Base-by-base conservation (phyloP, 2,888 invertebrate genomes). In the Nudaria mundana region DNA sequence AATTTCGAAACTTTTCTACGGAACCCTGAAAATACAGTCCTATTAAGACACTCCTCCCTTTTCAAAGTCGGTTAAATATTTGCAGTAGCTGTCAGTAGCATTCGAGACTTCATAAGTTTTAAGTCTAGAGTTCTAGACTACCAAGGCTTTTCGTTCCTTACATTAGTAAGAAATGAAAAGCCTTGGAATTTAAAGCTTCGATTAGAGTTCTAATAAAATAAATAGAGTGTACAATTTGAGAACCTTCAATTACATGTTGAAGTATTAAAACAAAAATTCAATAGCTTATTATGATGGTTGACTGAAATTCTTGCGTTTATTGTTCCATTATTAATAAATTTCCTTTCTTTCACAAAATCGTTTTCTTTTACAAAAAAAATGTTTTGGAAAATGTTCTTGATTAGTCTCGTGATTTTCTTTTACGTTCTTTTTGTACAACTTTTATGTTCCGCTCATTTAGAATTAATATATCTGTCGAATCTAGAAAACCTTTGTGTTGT, bases 331-430 rank as follows among this genome's bases (percentile, higher is more conserved):
- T 61, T 60, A 63, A 58, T 67, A 63, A 62, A 62, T 61, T 56
- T 51, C 49, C 8, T 63, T 62, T 66, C 52, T 60, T 47, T 59
- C 39, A 47, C 37, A 37, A 52, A 63, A 63, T 56, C 52, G 52
- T 49, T 42, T 50, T 46, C 53, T 55, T 45, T 40, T 39, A 48
- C 36, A 59, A 62, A n/a, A n/a, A n/a, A n/a, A 72, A 66, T 66
- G 60, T 66, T 63, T 62, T 53, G 55, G 52, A 66, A 71, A 59
- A 59, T 51, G 54, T 58, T 67, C 66, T 64, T 67, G 66, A 69
- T 68, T 69, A 65, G 63, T 46, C 52, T 53, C 48, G 51, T 58
- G 58, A 57, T 63, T 64, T 61, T 52, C 65, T 67, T 70, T 69
- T 65, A 50, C 53, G 51, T 48, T 52, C 8, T 34, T 34, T 56